Evolutionary conservation across 2,888 invertebrate species (phyloP).

Genomic region (Archaeoteleia sp.): DNA sequence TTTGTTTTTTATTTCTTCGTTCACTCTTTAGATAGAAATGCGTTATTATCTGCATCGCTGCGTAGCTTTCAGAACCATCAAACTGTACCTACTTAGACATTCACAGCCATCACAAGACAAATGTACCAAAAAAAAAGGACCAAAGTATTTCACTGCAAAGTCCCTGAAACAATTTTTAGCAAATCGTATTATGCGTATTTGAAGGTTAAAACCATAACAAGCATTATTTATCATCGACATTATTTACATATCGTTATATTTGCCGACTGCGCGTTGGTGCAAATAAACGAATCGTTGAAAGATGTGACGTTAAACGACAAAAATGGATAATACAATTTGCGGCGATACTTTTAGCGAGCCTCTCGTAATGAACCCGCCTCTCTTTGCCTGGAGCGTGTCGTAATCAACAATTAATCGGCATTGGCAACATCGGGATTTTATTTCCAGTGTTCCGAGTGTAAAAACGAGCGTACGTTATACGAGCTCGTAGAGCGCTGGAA

Average conservation of each 20-base stretch:
- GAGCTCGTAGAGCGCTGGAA: conserved; percentile 26
- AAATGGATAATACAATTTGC: conserved; percentile 14
- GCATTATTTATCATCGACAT: no score
- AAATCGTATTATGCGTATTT: no score
- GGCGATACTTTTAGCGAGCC: conserved; percentile 20
- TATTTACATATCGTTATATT: no score
- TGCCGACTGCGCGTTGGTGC: no score
- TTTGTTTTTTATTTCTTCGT: conserved; percentile 7
- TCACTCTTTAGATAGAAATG: conserved; percentile 19
- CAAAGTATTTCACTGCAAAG: no score
- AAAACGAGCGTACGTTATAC: conserved; percentile 33
- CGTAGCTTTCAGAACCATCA: conserved; percentile 24
- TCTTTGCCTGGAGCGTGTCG: conserved; percentile 4
- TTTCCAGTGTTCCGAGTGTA: conserved; percentile 18
- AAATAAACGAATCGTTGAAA: not conserved
- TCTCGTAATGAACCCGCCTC: conserved; percentile 20
- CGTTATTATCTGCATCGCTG: conserved; percentile 31
- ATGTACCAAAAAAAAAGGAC: not conserved
- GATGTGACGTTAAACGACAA: not conserved
- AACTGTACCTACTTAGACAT: conserved; percentile 13
- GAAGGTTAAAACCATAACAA: no score
- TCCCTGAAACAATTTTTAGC: no score
- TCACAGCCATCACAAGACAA: conserved; percentile 13
- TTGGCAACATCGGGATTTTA: conserved; percentile 30
- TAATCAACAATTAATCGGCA: conserved; percentile 43